Evolutionary conservation across 2,888 invertebrate genomes (phyloP), one percentile per base, ranked within the genome.

Genomic region (Apamea anceps): DNA sequence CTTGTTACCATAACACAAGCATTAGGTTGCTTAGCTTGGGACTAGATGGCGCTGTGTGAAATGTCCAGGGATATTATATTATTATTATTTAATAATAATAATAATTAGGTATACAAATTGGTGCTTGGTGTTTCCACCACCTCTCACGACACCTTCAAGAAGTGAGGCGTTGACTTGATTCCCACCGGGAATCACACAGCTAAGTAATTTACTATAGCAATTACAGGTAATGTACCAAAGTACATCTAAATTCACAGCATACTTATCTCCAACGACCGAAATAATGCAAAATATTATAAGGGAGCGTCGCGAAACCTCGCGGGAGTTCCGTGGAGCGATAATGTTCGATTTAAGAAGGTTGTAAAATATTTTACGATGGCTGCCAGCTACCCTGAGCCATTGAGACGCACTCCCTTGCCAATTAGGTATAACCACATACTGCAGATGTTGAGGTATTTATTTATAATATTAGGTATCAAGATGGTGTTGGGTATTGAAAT

Each of bases 311-410:
- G 12, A 71, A 79, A 68, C 81, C 85, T 62, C 91, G 72, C 82
- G 91, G 89, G 92, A 91, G 86, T 90, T 90, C 79, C 82, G 85
- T 89, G 87, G 82, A 79, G 82, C 84, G 93, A 94, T 93, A 94
- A 93, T 94, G 91, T 92, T 92, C 92, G 91, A 93, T 93, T 93
- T 93, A 91, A 88, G 90, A 79, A 83, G 87, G 88, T 81, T 92
- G 91, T 94, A 94, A 93, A 93, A 92, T 91, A 92, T 93, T 93
- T 93, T 92, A 93, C 89, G 91, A 91, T 84, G 82, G 75, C 82
- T 86, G 83, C 85, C 84, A 85, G 84, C 85, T 86, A 87, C 78
- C 78, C 77, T 80, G 85, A 83, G 85, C 85, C 85, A 79, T 77
- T 82, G 84, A 86, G 88, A 85, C 86, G 85, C 85, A 84, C 82